These are phyloP conservation scores for Meloidogyne hapla DNA, from an alignment of 1,140 invertebrate species.

Conservation along the genomic window DNA sequence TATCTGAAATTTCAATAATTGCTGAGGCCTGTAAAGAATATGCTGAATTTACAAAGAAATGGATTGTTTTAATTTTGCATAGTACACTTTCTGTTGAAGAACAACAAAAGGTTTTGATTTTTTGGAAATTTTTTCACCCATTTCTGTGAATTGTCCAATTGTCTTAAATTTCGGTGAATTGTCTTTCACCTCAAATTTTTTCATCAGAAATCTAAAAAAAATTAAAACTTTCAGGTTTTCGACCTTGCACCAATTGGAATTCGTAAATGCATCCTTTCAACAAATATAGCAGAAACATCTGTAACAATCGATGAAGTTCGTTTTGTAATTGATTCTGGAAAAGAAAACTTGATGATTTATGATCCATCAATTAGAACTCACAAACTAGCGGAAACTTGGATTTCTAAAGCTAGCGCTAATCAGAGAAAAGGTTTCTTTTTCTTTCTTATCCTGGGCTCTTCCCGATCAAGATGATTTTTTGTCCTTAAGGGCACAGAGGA, in stretches of 20 bases:
- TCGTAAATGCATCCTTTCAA: slow-evolving; percentile 94
- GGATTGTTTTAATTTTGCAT: slow-evolving; percentile 93
- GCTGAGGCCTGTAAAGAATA: slow-evolving; percentile 81
- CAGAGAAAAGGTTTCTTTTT: slow-evolving; percentile 80
- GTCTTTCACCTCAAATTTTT: no score
- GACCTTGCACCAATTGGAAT: slow-evolving; percentile 90
- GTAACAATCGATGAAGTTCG: slow-evolving; percentile 96
- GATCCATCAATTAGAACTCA: slow-evolving; percentile 57
- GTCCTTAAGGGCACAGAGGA: no score
- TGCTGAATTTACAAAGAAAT: slow-evolving; percentile 76
- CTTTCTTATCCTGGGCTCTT: no score
- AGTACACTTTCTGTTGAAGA: slow-evolving; percentile 83
- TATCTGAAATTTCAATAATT: slow-evolving; percentile 87
- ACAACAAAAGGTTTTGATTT: slow-evolving; percentile 77
- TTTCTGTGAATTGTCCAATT: background rate
- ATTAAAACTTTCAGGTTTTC: slow-evolving; percentile 72
- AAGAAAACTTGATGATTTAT: slow-evolving; percentile 64
- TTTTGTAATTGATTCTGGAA: slow-evolving; percentile 88
- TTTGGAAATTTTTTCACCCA: no score
- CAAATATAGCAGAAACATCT: slow-evolving; percentile 99
- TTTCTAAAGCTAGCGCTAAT: slow-evolving; percentile 92
- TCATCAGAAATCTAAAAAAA: no score
- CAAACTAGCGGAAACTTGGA: slow-evolving; percentile 75
- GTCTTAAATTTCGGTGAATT: no score
- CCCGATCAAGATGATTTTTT: no score